Base-by-base conservation (phyloP, 1,140 invertebrate genomes). In the Leptinotarsa undecemlineata region DNA sequence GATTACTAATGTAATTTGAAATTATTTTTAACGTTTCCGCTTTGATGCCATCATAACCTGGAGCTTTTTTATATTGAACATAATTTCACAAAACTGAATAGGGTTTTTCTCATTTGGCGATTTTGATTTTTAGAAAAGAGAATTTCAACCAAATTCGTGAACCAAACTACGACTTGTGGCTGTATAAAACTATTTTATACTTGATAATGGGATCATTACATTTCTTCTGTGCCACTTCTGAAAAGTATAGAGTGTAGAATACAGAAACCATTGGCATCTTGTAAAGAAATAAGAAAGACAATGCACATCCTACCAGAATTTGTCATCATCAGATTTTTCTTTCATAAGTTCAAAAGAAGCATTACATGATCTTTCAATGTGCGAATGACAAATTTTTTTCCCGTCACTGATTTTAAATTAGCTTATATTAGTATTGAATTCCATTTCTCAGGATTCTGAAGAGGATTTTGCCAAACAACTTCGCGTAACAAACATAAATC, bases 401-500 rank as follows among this genome's bases (percentile, higher is more conserved):
- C 73, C 42, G 57, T 61, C 33, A 42, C n/a, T 19, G 26, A 70
- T 17, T 69, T 21, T 47, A 74, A 19, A 47, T 62, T 70, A 19
- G 33, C 21, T 61, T 69, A 51, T 17, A n/a, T n/a, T n/a, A n/a
- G n/a, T n/a, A 74, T 62, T 14, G 51, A 21, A 3, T 68, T 62
- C 73, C 73, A 74, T 62, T 60, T 48, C 8, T 60, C 66, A 17
- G 66, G 23, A 62, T 69, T n/a, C 5, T 61, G 21, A n/a, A 69
- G 33, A 1, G 73, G 73, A 70, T 74, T 74, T n/a, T 69, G 60
- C 8, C 20, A 15, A 6, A 70, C 15, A 70, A 74, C 68, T 70
- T 74, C 73, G 5, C 68, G 19, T 62, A 74, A 63, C 33, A 74
- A 67, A 62, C 20, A 33, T 21, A 70, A 42, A 70, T 70, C 73